A percentile compares a stretch with the other conserved stretches of the same genome.
Conservation (phyloP, 2,888 invertebrate species). For the Drosophila greeni region DNA sequence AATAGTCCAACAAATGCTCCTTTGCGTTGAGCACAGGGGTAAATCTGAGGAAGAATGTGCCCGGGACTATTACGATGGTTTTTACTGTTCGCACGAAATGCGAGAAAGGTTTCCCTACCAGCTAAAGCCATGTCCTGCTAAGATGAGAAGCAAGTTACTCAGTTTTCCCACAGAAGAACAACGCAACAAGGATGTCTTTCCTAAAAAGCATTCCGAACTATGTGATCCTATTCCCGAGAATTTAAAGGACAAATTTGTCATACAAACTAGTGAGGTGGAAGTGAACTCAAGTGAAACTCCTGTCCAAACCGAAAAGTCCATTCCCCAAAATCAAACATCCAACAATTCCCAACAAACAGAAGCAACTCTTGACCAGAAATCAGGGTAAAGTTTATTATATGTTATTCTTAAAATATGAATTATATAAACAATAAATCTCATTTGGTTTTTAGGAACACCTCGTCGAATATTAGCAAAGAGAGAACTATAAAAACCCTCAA, state of each 20-base stretch:
- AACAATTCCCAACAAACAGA: neutral
- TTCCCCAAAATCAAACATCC: neutral
- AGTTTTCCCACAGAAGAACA: neutral
- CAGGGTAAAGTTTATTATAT: neutral
- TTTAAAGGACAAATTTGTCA: neutral
- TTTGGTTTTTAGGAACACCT: neutral
- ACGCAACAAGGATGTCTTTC: neutral
- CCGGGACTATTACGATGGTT: constrained; percentile 2
- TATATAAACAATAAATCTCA: too few species aligned
- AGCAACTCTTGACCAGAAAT: neutral
- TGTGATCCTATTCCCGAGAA: neutral
- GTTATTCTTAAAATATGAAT: neutral
- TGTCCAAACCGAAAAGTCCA: neutral
- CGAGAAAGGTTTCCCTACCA: neutral
- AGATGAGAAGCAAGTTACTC: neutral
- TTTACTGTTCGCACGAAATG: constrained; percentile 3
- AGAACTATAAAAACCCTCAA: neutral
- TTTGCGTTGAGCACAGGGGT: neutral
- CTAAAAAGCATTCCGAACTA: neutral
- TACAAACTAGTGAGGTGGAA: neutral
- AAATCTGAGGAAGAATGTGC: constrained; percentile 8
- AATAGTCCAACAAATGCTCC: constrained; percentile 13
- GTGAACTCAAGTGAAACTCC: neutral
- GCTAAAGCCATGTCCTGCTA: constrained; percentile 13
- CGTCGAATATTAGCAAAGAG: too few species aligned